Percentiles rank a stretch among this genome's conserved stretches.
phyloP scores from a whole-genome alignment of 2,888 invertebrate species.

The Scotopteryx bipunctaria region DNA sequence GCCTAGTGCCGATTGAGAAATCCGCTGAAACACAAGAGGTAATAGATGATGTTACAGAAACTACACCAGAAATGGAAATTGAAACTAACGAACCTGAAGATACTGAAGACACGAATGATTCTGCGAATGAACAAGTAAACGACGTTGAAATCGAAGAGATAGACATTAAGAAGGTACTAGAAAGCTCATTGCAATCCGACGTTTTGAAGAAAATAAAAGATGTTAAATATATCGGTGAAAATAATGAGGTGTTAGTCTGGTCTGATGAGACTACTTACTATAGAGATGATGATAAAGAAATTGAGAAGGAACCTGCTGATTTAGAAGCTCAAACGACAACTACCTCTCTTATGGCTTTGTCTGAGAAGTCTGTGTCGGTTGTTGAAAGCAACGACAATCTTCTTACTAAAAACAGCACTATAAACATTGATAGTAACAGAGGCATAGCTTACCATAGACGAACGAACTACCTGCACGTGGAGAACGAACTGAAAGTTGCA shows the following conservation, averaged over 20 bases:
- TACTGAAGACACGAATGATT: not conserved
- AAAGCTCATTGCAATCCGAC: constrained; percentile 47
- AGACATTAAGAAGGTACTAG: constrained; percentile 45
- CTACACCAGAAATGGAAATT: constrained; percentile 15
- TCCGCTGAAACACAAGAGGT: constrained; percentile 28
- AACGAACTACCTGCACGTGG: constrained; percentile 73
- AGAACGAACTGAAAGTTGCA: constrained; percentile 70
- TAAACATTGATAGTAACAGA: constrained; percentile 71
- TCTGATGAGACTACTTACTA: constrained; percentile 51
- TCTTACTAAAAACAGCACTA: constrained; percentile 55
- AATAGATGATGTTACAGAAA: constrained; percentile 8
- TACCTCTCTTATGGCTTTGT: constrained; percentile 50
- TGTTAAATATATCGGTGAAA: constrained; percentile 55
- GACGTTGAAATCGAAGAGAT: constrained; percentile 27
- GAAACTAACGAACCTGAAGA: constrained; percentile 7
- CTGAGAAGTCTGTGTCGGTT: constrained; percentile 62
- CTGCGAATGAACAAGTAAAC: not conserved
- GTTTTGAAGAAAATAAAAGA: constrained; percentile 61
- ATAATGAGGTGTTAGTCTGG: constrained; percentile 61
- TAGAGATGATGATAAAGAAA: constrained; percentile 32
- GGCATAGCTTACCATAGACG: constrained; percentile 74
- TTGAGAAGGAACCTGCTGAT: constrained; percentile 5
- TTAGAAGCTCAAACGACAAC: constrained; percentile 35
- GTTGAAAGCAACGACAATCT: constrained; percentile 62
- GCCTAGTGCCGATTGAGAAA: constrained; percentile 37